These are phyloP conservation scores for Paramormyrops kingsleyae DNA, from an alignment of 2,113 vertebrate species.

Conservation along the genomic window DNA sequence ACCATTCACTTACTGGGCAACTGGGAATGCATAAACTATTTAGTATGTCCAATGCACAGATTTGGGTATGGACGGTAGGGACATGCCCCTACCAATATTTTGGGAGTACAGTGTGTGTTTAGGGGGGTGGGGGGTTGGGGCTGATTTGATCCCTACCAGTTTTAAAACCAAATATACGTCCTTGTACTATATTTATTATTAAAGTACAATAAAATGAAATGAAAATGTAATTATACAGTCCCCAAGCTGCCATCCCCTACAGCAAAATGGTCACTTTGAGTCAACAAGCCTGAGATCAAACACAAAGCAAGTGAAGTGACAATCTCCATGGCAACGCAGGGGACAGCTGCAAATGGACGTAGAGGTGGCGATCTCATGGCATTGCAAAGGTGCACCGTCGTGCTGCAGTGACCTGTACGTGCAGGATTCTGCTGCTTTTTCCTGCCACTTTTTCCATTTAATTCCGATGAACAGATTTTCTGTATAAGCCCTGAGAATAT, in stretches of 20 bases:
- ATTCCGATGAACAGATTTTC: not conserved
- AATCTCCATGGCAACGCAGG: slow-evolving; percentile 18
- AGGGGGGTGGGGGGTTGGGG: not conserved
- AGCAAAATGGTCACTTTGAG: not conserved
- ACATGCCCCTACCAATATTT: not conserved
- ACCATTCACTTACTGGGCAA: not conserved
- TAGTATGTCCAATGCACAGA: not conserved
- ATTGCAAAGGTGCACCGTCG: not conserved
- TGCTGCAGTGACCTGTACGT: not conserved
- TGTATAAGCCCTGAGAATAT: not conserved
- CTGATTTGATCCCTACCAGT: not conserved
- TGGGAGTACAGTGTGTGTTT: not conserved
- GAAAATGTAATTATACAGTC: not conserved
- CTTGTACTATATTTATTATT: not conserved
- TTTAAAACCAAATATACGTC: not conserved
- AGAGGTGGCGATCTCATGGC: not conserved
- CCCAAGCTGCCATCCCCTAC: not conserved
- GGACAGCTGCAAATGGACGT: not conserved
- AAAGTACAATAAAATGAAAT: not conserved
- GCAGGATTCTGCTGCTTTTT: not conserved
- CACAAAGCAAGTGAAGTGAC: not conserved
- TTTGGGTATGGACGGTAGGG: not conserved
- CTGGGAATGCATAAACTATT: not conserved
- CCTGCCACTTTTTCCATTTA: not conserved
- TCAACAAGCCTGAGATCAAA: not conserved